Evolutionary conservation across 2,888 invertebrate genomes (phyloP).

Genomic region (Girardia tigrina): DNA sequence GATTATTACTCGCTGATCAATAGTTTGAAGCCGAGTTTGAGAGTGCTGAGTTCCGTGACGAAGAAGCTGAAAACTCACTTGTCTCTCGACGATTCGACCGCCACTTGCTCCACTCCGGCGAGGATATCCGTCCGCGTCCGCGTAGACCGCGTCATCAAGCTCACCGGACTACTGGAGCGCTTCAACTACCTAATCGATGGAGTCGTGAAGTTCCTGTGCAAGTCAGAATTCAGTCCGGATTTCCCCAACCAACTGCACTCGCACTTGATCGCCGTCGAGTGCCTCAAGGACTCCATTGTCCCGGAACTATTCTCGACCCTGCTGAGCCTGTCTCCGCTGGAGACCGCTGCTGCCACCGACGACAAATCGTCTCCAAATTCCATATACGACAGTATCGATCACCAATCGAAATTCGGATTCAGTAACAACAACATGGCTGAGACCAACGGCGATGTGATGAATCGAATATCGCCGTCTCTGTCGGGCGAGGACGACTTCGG

Average conservation of each 20-base stretch:
- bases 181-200: conserved; percentile 2
- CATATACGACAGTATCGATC: neutral
- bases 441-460: neutral
- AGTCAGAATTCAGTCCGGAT: neutral
- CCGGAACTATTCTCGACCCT: neutral
- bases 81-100: neutral
- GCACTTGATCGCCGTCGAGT: neutral
- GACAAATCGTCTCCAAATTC: neutral
- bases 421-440: conserved; percentile 19
- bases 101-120: neutral
- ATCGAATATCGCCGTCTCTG: neutral
- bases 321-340: neutral
- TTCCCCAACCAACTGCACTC: neutral
- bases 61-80: neutral
- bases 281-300: neutral
- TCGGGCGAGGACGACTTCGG: neutral
- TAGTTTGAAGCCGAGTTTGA: neutral
- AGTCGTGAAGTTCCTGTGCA: neutral
- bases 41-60: neutral
- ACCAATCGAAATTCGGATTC: neutral
- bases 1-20: neutral
- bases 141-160: neutral
- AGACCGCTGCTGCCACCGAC: too few relatives aligned
- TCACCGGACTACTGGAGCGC: neutral
- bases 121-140: neutral